Evolutionary conservation across 2,888 invertebrate genomes (phyloP), one percentile per base, ranked within the genome.

Genomic region (Drosophila quinaria): DNA sequence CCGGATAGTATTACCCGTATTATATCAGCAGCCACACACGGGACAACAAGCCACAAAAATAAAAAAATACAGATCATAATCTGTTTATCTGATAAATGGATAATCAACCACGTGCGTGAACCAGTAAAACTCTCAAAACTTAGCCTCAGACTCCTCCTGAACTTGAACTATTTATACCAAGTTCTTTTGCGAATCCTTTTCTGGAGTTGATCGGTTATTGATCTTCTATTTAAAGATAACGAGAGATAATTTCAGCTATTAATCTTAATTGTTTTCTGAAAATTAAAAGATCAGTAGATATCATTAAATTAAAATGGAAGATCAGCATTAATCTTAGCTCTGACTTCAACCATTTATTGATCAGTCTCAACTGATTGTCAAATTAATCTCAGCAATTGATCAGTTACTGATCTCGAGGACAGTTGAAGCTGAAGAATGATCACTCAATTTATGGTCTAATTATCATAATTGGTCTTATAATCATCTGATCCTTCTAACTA

Each of bases 1-100:
- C 74, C 41, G 58, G 67, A 54, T 65, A 52, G 44, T 11, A 44
- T 35, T 25, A 54, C 29, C 59, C n/a, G 17, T 59, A 59, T 59
- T 71, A 62, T 78, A 70, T 68, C 70, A 76, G 67, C 66, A 65
- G 35, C 25, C 61, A 29, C 25, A 33, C 42, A 19, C 50, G 44
- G 63, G 62, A 62, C 35, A 66, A 33, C 35, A 50, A 51, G 11
- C 33, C 46, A 62, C 51, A 49, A 39, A 15, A 35, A 10, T n/a
- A 29, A 49, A 19, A 11, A 31, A n/a, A 25, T n/a, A 19, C 11
- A 22, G 31, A 22, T 33, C 42, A 51, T 42, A 55, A 47, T 25
- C 56, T 47, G 19, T 39, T 74, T 67, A 60, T 60, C 78, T 59
- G 46, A 44, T 56, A 63, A 68, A 62, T 46, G 17, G 25, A 49